These are phyloP conservation scores for Melolontha melolontha DNA, from an alignment of 2,888 invertebrate genomes.

Conservation along the genomic window DNA sequence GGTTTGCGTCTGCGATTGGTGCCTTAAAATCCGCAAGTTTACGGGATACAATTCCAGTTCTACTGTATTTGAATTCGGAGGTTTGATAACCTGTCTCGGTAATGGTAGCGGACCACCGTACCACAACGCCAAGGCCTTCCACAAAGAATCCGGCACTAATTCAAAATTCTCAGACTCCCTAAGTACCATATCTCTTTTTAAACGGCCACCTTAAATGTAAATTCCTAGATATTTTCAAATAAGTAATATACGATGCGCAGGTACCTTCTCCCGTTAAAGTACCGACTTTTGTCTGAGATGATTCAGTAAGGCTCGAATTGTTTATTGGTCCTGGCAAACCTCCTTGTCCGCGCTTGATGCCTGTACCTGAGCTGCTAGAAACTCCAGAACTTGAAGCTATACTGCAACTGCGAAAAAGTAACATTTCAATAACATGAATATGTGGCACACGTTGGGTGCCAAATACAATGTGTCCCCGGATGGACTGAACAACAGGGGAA, in stretches of 20 bases:
- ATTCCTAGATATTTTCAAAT: not conserved
- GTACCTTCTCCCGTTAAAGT: conserved; percentile 87
- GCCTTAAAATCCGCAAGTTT: conserved; percentile 80
- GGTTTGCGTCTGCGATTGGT: conserved; percentile 62
- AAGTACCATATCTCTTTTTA: conserved; percentile 79
- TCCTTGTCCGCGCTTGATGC: conserved; percentile 58
- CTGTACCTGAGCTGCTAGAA: conserved; percentile 70
- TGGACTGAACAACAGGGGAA: no score
- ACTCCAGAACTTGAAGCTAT: conserved; percentile 74
- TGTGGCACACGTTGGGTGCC: no score
- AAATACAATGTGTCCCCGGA: no score
- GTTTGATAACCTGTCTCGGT: conserved; percentile 84
- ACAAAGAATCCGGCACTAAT: conserved; percentile 86
- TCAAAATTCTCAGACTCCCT: conserved; percentile 88
- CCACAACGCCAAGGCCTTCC: conserved; percentile 89
- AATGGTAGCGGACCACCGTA: conserved; percentile 81
- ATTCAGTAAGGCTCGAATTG: conserved; percentile 75
- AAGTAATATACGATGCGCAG: conserved; percentile 1
- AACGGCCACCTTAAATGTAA: conserved; percentile 69
- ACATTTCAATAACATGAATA: no score
- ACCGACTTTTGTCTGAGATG: conserved; percentile 69
- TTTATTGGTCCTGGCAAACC: conserved; percentile 79
- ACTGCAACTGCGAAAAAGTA: conserved; percentile 57
- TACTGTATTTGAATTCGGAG: conserved; percentile 72
- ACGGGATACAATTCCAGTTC: conserved; percentile 89